Percentiles rank a stretch among this genome's conserved stretches.
Evolutionary conservation across 2,113 vertebrate genomes (phyloP).

Genomic region (Zosterops hypoxanthus): DNA sequence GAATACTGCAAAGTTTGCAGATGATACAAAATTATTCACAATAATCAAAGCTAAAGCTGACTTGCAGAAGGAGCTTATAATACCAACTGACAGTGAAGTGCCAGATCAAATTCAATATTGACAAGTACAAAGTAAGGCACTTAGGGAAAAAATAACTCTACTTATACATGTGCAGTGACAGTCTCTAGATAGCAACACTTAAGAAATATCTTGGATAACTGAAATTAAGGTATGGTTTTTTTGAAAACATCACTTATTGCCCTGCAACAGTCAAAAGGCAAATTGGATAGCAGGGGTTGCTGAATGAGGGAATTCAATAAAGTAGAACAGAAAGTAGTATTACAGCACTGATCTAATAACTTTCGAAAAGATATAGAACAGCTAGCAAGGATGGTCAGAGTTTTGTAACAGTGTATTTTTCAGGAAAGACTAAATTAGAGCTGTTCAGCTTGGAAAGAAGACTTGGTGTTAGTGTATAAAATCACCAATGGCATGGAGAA

Average conservation of each 20-base stretch:
- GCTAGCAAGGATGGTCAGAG: not conserved
- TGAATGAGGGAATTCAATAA: not conserved
- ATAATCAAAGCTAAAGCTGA: conserved; percentile 42
- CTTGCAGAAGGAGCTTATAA: conserved; percentile 40
- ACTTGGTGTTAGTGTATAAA: not conserved
- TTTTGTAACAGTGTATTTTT: not conserved
- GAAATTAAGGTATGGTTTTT: conserved; percentile 15
- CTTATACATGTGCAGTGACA: not conserved
- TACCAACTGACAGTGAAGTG: conserved; percentile 28
- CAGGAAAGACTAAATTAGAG: not conserved
- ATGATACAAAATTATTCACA: conserved; percentile 28
- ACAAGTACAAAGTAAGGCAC: conserved; percentile 33
- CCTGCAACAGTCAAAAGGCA: not conserved
- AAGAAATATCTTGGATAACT: not conserved
- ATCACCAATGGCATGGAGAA: not conserved
- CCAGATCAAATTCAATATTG: conserved; percentile 53
- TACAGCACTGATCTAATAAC: not conserved
- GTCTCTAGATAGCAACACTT: not conserved
- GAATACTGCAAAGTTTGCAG: conserved; percentile 1
- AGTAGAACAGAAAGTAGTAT: not conserved
- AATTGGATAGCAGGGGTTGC: not conserved
- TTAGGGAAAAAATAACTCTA: conserved; percentile 47
- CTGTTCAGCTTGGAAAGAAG: not conserved
- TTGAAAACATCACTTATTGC: not conserved
- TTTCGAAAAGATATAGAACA: not conserved